These are phyloP conservation scores for Yoshiicerus persimilis DNA, from an alignment of 1,140 invertebrate genomes.

Conservation along the genomic window DNA sequence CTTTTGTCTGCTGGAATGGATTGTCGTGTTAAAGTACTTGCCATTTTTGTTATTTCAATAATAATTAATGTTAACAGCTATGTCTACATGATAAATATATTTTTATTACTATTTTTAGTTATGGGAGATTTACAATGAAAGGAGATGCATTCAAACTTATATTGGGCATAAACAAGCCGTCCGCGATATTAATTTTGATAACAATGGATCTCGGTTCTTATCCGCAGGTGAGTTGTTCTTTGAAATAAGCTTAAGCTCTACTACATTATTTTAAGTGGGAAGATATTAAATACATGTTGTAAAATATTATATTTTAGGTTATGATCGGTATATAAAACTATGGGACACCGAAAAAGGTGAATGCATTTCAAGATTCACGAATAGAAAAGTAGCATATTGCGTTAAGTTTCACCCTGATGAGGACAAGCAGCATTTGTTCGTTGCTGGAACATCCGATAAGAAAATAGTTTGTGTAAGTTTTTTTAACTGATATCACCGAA, in stretches of 20 bases:
- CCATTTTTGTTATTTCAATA: background rate
- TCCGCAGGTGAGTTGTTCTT: conserved; percentile 70
- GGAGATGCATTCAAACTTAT: conserved; percentile 93
- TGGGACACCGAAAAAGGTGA: conserved; percentile 99
- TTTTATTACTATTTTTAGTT: conserved; percentile 62
- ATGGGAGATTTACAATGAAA: conserved; percentile 97
- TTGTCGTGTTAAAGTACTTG: conserved; percentile 81
- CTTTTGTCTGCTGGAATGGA: conserved; percentile 96
- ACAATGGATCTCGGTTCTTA: conserved; percentile 86
- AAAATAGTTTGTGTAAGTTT: conserved; percentile 95
- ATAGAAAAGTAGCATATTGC: conserved; percentile 94
- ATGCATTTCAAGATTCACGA: conserved; percentile 88
- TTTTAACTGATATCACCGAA: too few relatives aligned
- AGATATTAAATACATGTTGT: too few relatives aligned
- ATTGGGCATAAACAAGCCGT: conserved; percentile 96
- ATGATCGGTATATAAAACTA: conserved; percentile 91
- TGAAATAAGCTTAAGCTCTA: background rate
- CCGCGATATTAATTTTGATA: conserved; percentile 94
- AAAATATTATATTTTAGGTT: conserved; percentile 64
- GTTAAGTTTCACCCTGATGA: conserved; percentile 97
- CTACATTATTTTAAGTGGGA: too few relatives aligned
- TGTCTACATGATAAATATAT: background rate
- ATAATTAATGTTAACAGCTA: background rate
- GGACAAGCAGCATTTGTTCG: conserved; percentile 96
- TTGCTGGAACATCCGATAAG: conserved; percentile 97